Evolutionary conservation across 2,888 invertebrate genomes (phyloP).

Genomic region (Diploptera punctata): DNA sequence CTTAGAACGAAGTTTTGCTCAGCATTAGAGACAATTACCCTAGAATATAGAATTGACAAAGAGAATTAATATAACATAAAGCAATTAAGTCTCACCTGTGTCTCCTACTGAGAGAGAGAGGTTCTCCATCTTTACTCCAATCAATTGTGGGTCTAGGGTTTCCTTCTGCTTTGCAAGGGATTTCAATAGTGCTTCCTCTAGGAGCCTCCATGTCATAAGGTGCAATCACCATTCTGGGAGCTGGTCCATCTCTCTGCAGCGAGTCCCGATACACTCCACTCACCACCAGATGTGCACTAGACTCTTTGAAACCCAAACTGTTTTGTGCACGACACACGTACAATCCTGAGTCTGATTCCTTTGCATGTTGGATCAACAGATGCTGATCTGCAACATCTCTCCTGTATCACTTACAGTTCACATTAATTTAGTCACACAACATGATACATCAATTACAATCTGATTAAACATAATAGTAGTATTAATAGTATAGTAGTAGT

Average conservation of each 20-base stretch:
- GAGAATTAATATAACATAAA: not conserved
- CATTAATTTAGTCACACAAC: too few species aligned
- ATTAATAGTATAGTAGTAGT: too few species aligned
- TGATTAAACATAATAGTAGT: too few species aligned
- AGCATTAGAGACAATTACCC: not conserved
- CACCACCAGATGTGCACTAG: conserved; percentile 60
- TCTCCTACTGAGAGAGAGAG: conserved; percentile 52
- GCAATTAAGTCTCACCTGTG: conserved; percentile 47
- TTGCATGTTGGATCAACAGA: conserved; percentile 66
- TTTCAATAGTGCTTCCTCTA: conserved; percentile 74
- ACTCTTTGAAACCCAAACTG: conserved; percentile 72
- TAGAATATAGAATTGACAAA: not conserved
- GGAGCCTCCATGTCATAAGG: conserved; percentile 80
- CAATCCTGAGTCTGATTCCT: conserved; percentile 73
- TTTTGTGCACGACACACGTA: conserved; percentile 84
- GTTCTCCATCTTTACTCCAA: conserved; percentile 85
- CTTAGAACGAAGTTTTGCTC: not conserved
- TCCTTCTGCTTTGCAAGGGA: conserved; percentile 86
- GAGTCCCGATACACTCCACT: conserved; percentile 2
- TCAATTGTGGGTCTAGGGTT: conserved; percentile 75
- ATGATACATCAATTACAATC: too few species aligned
- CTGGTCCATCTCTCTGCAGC: conserved; percentile 53
- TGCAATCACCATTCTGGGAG: conserved; percentile 70
- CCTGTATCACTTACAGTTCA: too few species aligned
- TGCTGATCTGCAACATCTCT: conserved; percentile 51